These are phyloP conservation scores for Isaurus tuberculatus DNA, from an alignment of 92 coral and sea anemone genomes.

Conservation along the genomic window DNA sequence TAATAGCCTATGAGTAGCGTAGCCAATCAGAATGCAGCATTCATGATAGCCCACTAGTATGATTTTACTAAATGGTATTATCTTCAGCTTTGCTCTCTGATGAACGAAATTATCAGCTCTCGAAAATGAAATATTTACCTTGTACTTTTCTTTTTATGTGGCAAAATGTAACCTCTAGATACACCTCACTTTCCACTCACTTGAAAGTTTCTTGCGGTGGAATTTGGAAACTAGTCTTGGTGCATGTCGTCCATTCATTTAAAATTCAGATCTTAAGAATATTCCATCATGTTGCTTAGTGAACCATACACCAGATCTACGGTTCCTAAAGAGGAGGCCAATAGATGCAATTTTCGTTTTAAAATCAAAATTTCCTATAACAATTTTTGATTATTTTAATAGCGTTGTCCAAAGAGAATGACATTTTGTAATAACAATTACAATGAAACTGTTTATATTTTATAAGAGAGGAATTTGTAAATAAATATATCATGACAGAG, in stretches of 20 bases:
- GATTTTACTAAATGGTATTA: too few species aligned
- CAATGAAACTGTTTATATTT: conserved; percentile 74
- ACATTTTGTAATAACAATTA: conserved; percentile 43
- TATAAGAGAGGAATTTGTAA: conserved; percentile 74
- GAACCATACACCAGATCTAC: too few species aligned
- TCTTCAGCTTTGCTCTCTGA: too few species aligned
- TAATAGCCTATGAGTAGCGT: too few species aligned
- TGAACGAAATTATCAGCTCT: too few species aligned
- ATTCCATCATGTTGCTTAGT: not conserved
- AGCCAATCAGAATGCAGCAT: too few species aligned
- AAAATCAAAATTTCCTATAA: conserved; percentile 17
- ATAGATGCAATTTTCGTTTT: conserved; percentile 14
- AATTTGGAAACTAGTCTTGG: not conserved
- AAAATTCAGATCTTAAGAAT: not conserved
- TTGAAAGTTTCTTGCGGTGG: not conserved
- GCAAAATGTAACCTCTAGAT: too few species aligned
- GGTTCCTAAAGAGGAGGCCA: too few species aligned
- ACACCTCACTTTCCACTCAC: not conserved
- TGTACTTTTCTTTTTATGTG: too few species aligned
- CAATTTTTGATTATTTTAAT: conserved; percentile 40
- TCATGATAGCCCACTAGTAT: too few species aligned
- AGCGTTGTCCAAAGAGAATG: conserved; percentile 36
- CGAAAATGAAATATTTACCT: too few species aligned
- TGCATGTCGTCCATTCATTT: not conserved
- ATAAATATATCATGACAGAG: conserved; percentile 55